These are phyloP conservation scores for Tragulus kanchil DNA, from an alignment of 2,113 vertebrate genomes.

Conservation along the genomic window DNA sequence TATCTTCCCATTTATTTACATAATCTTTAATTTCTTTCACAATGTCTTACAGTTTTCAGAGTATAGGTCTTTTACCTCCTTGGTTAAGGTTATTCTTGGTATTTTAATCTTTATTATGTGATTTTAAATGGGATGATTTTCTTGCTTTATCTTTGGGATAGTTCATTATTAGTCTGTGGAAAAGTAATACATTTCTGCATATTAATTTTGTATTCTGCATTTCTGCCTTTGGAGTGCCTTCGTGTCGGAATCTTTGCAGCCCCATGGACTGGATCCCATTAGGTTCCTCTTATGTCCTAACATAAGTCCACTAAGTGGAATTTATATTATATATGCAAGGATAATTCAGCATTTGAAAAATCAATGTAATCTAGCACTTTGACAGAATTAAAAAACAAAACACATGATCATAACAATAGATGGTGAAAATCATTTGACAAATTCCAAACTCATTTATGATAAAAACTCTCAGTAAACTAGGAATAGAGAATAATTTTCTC, in stretches of 20 bases:
- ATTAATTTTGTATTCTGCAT: neutral
- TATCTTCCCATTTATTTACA: neutral
- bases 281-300: neutral
- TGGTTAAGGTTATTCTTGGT: neutral
- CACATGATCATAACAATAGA: neutral
- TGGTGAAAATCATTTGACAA: neutral
- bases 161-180: neutral
- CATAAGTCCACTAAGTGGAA: neutral
- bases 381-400: neutral
- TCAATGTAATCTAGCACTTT: neutral
- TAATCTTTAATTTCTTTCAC: neutral
- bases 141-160: neutral
- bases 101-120: neutral
- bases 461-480: neutral
- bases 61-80: neutral
- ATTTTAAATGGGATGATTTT: neutral
- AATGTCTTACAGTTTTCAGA: neutral
- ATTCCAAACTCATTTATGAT: neutral
- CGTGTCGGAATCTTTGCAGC: neutral
- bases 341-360: neutral
- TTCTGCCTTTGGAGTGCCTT: neutral
- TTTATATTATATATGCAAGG: neutral
- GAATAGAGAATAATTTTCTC: neutral
- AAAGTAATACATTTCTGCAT: neutral
- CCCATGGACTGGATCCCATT: fast-evolving